phyloP scores from a whole-genome alignment of 2,888 invertebrate genomes.

The Drosophila fungiperda region DNA sequence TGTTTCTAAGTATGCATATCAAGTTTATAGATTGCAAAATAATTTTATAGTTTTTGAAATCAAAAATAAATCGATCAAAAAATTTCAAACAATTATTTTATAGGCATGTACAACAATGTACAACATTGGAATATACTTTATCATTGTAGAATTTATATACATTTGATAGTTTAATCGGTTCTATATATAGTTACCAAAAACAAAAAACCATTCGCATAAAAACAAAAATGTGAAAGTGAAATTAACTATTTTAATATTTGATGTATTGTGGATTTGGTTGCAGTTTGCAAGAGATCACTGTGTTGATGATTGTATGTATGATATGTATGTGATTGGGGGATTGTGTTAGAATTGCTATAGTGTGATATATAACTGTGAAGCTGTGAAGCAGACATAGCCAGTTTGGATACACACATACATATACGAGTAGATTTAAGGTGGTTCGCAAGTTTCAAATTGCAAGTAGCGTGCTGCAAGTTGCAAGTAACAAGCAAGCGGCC shows the following conservation, averaged over 20 bases:
- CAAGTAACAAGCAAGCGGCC: neutral
- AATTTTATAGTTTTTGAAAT: neutral
- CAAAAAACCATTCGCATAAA: neutral
- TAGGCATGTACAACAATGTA: neutral
- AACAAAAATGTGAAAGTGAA: neutral
- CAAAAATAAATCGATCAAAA: neutral
- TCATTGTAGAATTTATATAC: neutral
- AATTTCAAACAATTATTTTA: neutral
- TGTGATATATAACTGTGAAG: neutral
- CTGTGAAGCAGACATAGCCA: conserved; percentile 1
- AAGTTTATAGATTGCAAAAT: neutral
- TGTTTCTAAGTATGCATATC: neutral
- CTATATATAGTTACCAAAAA: neutral
- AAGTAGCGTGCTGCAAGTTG: neutral
- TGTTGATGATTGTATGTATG: neutral
- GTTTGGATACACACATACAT: conserved; percentile 36
- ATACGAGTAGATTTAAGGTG: conserved; percentile 27
- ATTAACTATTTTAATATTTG: neutral
- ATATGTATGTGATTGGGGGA: neutral
- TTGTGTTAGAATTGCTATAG: neutral
- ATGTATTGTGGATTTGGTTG: neutral
- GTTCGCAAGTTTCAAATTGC: neutral
- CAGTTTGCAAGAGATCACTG: neutral
- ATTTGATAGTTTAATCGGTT: neutral
- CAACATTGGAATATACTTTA: neutral